A percentile compares a stretch with the other conserved stretches of the same genome.
Evolutionary conservation across 2,888 invertebrate species (phyloP).

Genomic region (Megamerina dolium): DNA sequence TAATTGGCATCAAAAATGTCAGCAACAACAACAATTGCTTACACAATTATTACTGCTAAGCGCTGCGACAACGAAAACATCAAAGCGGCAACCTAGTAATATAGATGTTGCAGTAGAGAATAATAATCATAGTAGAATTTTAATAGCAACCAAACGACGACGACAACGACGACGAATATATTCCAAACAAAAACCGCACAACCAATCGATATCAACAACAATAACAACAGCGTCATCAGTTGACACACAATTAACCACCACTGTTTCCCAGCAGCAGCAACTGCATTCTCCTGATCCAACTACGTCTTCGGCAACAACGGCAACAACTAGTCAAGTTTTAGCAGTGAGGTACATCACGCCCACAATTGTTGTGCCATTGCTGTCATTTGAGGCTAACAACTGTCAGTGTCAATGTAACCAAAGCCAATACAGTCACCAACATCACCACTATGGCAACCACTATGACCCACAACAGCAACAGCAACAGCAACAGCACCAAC

Average conservation of each 20-base stretch:
- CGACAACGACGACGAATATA: background rate
- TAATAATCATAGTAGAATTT: background rate
- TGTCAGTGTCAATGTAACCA: background rate
- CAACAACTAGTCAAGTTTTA: background rate
- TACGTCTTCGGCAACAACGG: background rate
- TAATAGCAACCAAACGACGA: background rate
- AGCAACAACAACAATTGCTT: background rate
- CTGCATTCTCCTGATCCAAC: no score
- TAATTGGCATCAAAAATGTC: conserved; percentile 29
- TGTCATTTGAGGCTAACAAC: background rate
- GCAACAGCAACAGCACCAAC: background rate
- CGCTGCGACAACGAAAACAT: no score
- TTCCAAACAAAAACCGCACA: background rate
- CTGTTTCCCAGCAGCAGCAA: no score
- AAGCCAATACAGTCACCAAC: background rate
- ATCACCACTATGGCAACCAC: no score
- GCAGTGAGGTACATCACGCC: no score
- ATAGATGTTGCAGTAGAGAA: no score
- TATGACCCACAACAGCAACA: background rate
- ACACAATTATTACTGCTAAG: background rate
- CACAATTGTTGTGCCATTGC: background rate
- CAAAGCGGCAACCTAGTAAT: no score
- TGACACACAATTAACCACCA: background rate
- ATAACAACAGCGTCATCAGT: background rate
- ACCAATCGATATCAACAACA: background rate